A percentile compares a stretch with the other conserved stretches of the same genome.
phyloP scores from a whole-genome alignment of 2,888 invertebrate genomes.

The Ditylenchus weischeri region DNA sequence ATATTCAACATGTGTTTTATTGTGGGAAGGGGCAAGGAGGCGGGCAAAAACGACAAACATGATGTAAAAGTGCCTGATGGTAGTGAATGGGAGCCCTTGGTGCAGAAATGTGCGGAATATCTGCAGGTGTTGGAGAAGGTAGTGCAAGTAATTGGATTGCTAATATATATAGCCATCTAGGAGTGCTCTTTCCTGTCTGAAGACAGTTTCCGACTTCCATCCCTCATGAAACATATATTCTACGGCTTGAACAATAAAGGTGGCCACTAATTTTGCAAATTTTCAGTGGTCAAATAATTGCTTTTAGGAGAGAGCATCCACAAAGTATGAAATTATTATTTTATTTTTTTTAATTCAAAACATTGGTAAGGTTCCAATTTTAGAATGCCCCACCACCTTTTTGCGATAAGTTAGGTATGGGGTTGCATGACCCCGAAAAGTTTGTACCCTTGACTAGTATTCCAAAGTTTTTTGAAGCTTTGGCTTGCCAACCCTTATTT shows the following conservation, averaged over 20 bases:
- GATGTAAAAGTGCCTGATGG: conserved; percentile 30
- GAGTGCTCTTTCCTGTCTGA: conserved; percentile 44
- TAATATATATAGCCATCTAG: conserved; percentile 15
- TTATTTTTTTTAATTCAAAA: too few species aligned
- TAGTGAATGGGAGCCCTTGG: conserved; percentile 56
- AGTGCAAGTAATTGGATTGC: not conserved
- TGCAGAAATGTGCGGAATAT: conserved; percentile 57
- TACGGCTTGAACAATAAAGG: conserved; percentile 44
- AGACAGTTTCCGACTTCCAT: conserved; percentile 33
- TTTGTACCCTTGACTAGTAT: too few species aligned
- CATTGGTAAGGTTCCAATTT: too few species aligned
- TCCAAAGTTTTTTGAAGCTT: too few species aligned
- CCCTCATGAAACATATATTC: conserved; percentile 45
- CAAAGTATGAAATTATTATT: conserved; percentile 23
- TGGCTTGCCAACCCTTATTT: too few species aligned
- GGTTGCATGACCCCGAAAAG: too few species aligned
- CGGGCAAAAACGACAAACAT: too few species aligned
- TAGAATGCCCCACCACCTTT: too few species aligned
- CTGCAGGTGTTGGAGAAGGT: conserved; percentile 52
- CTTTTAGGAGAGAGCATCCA: conserved; percentile 46
- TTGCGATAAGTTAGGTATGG: too few species aligned
- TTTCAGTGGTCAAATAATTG: not conserved
- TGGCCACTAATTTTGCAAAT: conserved; percentile 6
- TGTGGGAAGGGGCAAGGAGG: conserved; percentile 37
- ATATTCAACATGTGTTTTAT: conserved; percentile 58